phyloP scores from a whole-genome alignment of 2,113 vertebrate genomes.

The Amazona vittata region DNA sequence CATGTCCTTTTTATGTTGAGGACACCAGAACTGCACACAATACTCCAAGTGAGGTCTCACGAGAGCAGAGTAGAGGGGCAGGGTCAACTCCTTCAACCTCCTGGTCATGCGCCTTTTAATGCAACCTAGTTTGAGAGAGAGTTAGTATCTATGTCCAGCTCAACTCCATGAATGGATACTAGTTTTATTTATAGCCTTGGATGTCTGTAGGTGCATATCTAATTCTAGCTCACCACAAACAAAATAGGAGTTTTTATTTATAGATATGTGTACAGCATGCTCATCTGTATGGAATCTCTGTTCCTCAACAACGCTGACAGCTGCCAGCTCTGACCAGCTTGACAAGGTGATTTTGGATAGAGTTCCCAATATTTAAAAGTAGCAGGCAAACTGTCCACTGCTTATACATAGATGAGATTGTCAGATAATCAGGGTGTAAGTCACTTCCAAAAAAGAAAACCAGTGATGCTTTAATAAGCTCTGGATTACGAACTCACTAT shows the following conservation, averaged over 20 bases:
- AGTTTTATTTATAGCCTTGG: slow-evolving; percentile 34
- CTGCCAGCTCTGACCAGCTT: slow-evolving; percentile 23
- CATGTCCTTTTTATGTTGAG: too few species aligned
- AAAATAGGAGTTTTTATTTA: background rate
- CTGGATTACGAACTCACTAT: background rate
- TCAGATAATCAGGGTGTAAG: background rate
- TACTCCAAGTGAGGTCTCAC: background rate
- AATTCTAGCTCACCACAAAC: slow-evolving; percentile 3
- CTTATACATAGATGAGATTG: background rate
- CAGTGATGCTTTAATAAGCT: background rate
- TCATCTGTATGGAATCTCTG: background rate
- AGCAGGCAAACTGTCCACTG: background rate
- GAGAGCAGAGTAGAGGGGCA: background rate
- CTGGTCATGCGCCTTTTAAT: background rate
- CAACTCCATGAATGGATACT: background rate
- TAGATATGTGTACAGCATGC: background rate
- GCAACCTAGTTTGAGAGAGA: background rate
- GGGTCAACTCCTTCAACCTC: background rate
- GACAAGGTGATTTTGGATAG: background rate
- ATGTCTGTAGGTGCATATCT: background rate
- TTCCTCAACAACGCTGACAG: slow-evolving; percentile 14
- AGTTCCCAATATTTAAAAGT: background rate
- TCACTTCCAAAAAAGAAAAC: background rate
- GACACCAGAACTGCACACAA: background rate
- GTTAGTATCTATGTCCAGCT: background rate